Conservation (phyloP, 2,113 vertebrate genomes). For the Anarhynchus alexandrinus region DNA sequence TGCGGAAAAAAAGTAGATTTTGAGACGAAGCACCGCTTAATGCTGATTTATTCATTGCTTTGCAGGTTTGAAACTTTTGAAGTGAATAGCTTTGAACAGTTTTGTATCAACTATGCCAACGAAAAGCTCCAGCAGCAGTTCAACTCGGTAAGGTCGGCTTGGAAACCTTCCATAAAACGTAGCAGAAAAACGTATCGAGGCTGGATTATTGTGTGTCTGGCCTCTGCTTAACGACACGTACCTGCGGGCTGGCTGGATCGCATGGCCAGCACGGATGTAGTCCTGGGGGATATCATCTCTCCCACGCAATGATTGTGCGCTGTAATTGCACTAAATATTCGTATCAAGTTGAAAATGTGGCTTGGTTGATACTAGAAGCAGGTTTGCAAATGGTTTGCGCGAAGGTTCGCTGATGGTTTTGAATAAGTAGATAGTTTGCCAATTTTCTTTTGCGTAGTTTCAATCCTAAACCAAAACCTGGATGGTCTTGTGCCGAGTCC, state of each 20-base stretch:
- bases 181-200: neutral
- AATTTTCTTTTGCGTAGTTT: neutral
- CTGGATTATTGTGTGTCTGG: neutral
- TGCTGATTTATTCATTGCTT: neutral
- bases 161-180: neutral
- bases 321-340: neutral
- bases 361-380: neutral
- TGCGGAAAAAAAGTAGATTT: neutral
- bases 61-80: constrained; percentile 96
- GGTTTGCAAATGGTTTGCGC: neutral
- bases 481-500: neutral
- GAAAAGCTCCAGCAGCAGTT: constrained; percentile 99
- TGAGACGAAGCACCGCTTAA: neutral
- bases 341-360: neutral
- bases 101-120: constrained; percentile 98
- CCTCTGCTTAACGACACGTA: neutral
- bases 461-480: neutral
- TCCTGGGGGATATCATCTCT: neutral
- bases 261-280: rapidly evolving
- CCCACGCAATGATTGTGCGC: rapidly evolving
- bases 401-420: neutral
- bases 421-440: neutral
- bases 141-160: constrained; percentile 82
- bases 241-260: neutral
- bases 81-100: constrained; percentile 96